Percentiles rank a stretch among this genome's conserved stretches.
Conservation (phyloP, 1,140 invertebrate species). For the Ectropis grisescens region DNA sequence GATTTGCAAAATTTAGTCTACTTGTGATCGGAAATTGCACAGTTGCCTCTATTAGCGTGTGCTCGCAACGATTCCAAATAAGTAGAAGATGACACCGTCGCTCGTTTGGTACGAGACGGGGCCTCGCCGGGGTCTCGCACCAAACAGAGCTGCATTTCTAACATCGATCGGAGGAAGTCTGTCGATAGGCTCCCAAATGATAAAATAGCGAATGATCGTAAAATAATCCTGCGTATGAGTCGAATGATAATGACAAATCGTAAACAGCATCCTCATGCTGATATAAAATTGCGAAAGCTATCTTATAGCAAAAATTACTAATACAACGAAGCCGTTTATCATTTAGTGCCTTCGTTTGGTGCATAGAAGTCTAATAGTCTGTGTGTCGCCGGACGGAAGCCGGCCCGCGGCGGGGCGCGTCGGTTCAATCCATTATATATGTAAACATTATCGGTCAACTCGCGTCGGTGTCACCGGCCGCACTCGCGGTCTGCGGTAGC, state of each 20-base stretch:
- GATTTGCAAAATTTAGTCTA: constrained; percentile 57
- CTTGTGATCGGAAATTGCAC: constrained; percentile 41
- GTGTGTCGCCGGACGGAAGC: constrained; percentile 21
- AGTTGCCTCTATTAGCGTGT: constrained; percentile 26
- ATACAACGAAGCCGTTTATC: constrained; percentile 53
- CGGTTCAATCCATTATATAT: constrained; percentile 3
- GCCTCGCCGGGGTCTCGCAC: constrained; percentile 12
- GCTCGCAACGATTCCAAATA: constrained; percentile 15
- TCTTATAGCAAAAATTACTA: constrained; percentile 17
- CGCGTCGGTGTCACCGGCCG: too few species aligned
- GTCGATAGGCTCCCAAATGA: constrained; percentile 56
- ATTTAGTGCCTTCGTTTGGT: constrained; percentile 59
- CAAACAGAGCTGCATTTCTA: constrained; percentile 36
- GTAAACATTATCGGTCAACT: too few species aligned
- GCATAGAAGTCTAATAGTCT: constrained; percentile 46
- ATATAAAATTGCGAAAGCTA: constrained; percentile 38
- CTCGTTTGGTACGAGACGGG: constrained; percentile 23
- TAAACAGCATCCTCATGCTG: constrained; percentile 48
- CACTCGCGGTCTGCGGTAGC: too few species aligned
- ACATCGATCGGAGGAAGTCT: constrained; percentile 45
- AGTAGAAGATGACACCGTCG: constrained; percentile 18
- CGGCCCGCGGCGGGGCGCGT: background rate
- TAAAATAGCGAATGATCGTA: constrained; percentile 47
- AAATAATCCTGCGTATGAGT: constrained; percentile 22
- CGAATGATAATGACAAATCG: constrained; percentile 29